Evolutionary conservation across 1,140 invertebrate genomes (phyloP).

Genomic region (Ceratitis capitata): DNA sequence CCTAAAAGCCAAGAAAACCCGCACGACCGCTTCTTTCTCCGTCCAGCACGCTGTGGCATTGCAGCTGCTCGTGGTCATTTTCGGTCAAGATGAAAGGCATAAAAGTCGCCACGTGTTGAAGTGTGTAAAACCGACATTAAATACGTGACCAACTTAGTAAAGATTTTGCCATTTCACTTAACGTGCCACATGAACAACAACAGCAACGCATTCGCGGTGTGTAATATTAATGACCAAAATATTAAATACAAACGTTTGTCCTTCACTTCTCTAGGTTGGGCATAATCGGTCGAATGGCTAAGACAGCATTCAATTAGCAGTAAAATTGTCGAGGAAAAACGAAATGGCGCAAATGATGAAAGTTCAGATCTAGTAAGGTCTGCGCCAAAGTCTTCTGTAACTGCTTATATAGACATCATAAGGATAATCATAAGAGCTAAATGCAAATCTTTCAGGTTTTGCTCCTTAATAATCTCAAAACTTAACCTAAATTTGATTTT

Average conservation of each 20-base stretch:
- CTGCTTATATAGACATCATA: too few relatives aligned
- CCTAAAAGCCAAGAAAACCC: too few relatives aligned
- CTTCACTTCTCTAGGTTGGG: not conserved
- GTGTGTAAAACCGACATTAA: slow-evolving; percentile 27
- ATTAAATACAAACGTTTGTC: not conserved
- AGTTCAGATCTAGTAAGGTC: not conserved
- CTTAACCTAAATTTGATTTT: too few relatives aligned
- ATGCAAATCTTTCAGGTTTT: too few relatives aligned
- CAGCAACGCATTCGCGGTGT: not conserved
- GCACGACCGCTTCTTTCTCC: not conserved
- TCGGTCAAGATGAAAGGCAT: slow-evolving; percentile 29
- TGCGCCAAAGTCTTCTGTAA: too few relatives aligned
- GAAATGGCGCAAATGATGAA: not conserved
- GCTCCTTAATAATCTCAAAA: too few relatives aligned
- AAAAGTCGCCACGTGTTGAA: slow-evolving; percentile 35
- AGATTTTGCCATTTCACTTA: slow-evolving; percentile 34
- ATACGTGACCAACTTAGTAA: slow-evolving; percentile 38
- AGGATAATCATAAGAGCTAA: too few relatives aligned
- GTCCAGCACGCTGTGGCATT: not conserved
- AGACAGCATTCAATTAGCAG: slow-evolving; percentile 20
- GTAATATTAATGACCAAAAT: not conserved
- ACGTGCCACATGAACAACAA: not conserved
- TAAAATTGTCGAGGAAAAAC: not conserved
- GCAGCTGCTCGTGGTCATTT: not conserved
- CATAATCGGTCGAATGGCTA: not conserved